These are phyloP conservation scores for Pangasius mekongensis DNA, from an alignment of 2,797 vertebrate genomes.

Conservation along the genomic window DNA sequence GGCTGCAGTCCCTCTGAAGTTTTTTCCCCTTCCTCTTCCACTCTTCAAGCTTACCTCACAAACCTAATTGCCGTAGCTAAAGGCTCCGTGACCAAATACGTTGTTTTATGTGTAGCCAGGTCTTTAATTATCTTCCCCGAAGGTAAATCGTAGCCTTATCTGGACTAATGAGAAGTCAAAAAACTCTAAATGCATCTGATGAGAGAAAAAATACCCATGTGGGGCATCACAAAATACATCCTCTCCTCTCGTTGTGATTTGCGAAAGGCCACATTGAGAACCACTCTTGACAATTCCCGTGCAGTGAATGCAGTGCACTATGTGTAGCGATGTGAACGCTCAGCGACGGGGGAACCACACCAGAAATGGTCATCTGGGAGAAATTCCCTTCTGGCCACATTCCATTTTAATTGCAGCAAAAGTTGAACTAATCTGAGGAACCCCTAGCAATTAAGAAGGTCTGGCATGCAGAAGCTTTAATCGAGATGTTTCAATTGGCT, in stretches of 20 bases:
- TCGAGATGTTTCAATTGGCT: conserved; percentile 59
- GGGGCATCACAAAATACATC: conserved; percentile 23
- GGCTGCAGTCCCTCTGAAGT: conserved; percentile 43
- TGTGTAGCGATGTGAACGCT: not conserved
- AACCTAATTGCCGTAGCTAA: conserved; percentile 59
- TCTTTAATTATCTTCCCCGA: conserved; percentile 65
- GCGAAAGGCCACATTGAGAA: not conserved
- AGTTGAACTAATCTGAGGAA: conserved; percentile 30
- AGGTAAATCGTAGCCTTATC: conserved; percentile 61
- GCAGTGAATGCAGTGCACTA: not conserved
- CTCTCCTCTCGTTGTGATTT: conserved; percentile 47
- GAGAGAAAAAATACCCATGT: conserved; percentile 46
- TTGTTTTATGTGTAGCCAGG: conserved; percentile 60
- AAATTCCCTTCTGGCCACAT: conserved; percentile 27
- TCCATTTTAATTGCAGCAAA: conserved; percentile 41
- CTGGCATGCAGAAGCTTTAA: conserved; percentile 61
- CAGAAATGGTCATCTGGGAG: conserved; percentile 21
- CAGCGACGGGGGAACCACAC: not conserved
- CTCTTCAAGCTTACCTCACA: conserved; percentile 55
- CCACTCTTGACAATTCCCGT: not conserved
- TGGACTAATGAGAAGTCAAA: conserved; percentile 64
- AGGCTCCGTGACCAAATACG: conserved; percentile 61
- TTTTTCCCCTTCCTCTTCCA: conserved; percentile 36
- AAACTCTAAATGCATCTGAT: conserved; percentile 55
- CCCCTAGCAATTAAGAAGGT: conserved; percentile 52